These are phyloP conservation scores for Laupala kohalensis DNA, from an alignment of 1,140 invertebrate species.

Conservation along the genomic window DNA sequence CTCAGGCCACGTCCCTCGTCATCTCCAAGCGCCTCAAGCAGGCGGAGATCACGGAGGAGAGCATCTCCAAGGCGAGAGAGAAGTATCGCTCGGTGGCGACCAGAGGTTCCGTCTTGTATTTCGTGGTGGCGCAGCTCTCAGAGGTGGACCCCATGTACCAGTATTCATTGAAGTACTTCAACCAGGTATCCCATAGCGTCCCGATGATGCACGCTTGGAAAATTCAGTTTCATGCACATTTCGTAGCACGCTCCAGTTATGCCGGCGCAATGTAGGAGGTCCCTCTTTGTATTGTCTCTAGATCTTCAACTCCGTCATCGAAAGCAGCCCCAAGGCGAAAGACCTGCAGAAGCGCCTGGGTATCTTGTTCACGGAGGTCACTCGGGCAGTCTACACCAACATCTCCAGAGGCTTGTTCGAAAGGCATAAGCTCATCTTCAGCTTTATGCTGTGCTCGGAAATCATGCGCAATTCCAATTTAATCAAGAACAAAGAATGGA, in stretches of 20 bases:
- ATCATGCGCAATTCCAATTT: conserved; percentile 47
- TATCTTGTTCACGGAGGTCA: conserved; percentile 59
- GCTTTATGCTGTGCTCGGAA: conserved; percentile 65
- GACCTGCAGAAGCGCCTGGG: conserved; percentile 46
- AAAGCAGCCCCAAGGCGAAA: conserved; percentile 49
- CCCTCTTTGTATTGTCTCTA: conserved; percentile 21
- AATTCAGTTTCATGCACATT: neutral
- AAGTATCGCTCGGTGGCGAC: conserved; percentile 72
- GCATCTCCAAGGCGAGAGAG: conserved; percentile 68
- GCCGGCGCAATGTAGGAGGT: neutral
- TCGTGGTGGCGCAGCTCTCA: conserved; percentile 73
- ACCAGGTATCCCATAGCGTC: conserved; percentile 36
- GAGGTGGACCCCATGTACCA: conserved; percentile 94
- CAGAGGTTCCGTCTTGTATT: conserved; percentile 74
- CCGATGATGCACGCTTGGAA: too few relatives aligned
- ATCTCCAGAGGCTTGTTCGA: conserved; percentile 53
- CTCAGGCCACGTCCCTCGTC: conserved; percentile 64
- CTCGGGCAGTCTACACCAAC: conserved; percentile 68
- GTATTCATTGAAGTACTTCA: conserved; percentile 82
- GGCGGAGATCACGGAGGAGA: conserved; percentile 65
- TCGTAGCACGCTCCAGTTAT: too few relatives aligned
- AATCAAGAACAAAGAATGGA: conserved; percentile 47
- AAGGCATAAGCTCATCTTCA: conserved; percentile 79
- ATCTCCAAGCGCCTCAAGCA: conserved; percentile 67
- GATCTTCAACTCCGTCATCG: conserved; percentile 62